phyloP scores from a whole-genome alignment of 2,888 invertebrate species.

The Eupithecia subumbrata region DNA sequence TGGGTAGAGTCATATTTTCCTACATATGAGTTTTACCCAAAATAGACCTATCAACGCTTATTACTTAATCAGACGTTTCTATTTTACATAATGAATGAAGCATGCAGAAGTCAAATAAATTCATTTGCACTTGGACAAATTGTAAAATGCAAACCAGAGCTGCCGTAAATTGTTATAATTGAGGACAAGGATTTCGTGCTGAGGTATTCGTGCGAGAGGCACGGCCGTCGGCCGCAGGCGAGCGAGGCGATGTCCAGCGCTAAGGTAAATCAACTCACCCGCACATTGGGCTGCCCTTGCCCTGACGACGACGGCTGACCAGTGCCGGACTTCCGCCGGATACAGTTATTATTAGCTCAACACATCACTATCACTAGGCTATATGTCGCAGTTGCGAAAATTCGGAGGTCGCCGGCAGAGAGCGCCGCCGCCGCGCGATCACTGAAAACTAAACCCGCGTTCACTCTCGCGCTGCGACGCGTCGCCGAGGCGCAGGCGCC shows the following conservation, averaged over 20 bases:
- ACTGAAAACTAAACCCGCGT: conserved; percentile 77
- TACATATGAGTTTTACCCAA: background rate
- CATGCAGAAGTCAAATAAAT: conserved; percentile 46
- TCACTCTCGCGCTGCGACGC: conserved; percentile 58
- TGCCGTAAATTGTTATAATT: conserved; percentile 77
- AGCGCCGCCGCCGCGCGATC: conserved; percentile 76
- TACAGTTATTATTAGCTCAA: conserved; percentile 57
- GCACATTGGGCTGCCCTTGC: conserved; percentile 58
- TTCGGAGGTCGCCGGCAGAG: conserved; percentile 75
- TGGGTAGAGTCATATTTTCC: background rate
- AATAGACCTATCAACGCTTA: background rate
- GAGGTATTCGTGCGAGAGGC: conserved; percentile 53
- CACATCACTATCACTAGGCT: conserved; percentile 78
- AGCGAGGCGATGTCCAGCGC: conserved; percentile 49
- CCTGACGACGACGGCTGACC: conserved; percentile 53
- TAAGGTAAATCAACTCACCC: conserved; percentile 64
- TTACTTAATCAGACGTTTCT: background rate
- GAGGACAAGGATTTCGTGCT: conserved; percentile 78
- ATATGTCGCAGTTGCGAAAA: conserved; percentile 65
- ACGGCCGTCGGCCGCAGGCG: conserved; percentile 53
- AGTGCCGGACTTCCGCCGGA: conserved; percentile 61
- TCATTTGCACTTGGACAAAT: conserved; percentile 49
- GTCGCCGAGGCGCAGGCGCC: conserved; percentile 21
- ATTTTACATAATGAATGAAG: conserved; percentile 7
- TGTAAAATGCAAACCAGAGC: conserved; percentile 70